A percentile compares a stretch with the other conserved stretches of the same genome.
Evolutionary conservation across 2,797 vertebrate genomes (phyloP).

Genomic region (Dryobates pubescens): DNA sequence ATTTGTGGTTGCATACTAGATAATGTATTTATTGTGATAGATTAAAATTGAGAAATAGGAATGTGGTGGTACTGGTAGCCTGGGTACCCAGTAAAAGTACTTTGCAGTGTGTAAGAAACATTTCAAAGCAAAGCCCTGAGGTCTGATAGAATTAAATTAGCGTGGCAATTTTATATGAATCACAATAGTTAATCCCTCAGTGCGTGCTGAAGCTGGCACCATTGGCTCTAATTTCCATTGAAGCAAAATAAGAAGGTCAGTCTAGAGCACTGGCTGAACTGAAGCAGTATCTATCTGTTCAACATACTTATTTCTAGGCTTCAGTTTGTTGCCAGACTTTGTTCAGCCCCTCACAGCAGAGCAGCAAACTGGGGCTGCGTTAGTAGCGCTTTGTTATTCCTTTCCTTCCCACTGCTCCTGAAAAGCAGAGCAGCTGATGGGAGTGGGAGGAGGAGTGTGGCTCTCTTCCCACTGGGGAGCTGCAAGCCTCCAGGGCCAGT

Average conservation of each 20-base stretch:
- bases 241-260: constrained; percentile 39
- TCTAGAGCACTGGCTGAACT: not conserved
- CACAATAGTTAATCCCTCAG: constrained; percentile 21
- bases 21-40: not conserved
- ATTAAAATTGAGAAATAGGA: not conserved
- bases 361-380: not conserved
- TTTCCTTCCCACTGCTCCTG: not conserved
- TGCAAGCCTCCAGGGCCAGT: not conserved
- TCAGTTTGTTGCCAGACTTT: not conserved
- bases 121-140: constrained; percentile 32
- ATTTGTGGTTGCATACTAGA: not conserved
- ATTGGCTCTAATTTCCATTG: constrained; percentile 6
- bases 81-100: not conserved
- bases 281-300: not conserved
- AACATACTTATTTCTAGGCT: not conserved
- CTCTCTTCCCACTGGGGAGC: not conserved
- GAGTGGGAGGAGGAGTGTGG: not conserved
- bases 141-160: constrained; percentile 35
- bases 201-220: constrained; percentile 14
- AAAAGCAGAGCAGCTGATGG: not conserved
- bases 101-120: not conserved
- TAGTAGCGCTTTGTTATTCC: not conserved
- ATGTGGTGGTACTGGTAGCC: not conserved
- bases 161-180: constrained; percentile 40
- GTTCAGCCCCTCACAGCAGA: not conserved